Percentiles rank a stretch among this genome's conserved stretches.
Conservation (phyloP, 2,888 invertebrate genomes). For the Acanthacorydalis orientalis region DNA sequence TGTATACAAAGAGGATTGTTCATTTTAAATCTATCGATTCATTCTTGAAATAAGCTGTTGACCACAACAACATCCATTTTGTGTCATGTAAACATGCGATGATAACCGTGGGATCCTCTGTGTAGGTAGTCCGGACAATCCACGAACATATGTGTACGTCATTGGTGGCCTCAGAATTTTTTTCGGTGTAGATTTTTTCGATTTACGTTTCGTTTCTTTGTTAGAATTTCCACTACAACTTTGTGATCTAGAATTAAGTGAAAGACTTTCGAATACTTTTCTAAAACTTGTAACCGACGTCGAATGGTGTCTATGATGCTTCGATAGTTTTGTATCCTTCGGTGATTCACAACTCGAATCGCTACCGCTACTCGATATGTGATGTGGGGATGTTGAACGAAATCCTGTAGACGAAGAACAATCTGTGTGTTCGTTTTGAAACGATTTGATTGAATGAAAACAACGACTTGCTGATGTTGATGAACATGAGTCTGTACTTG, state of each 20-base stretch:
- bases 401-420: slow-evolving; percentile 18
- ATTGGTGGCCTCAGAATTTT: slow-evolving; percentile 63
- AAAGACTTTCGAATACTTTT: slow-evolving; percentile 54
- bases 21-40: too few relatives aligned
- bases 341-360: slow-evolving; percentile 41
- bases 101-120: slow-evolving; percentile 53
- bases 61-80: slow-evolving; percentile 2
- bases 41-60: background rate
- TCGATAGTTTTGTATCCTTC: slow-evolving; percentile 33
- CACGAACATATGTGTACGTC: slow-evolving; percentile 63
- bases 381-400: slow-evolving; percentile 23
- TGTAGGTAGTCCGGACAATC: slow-evolving; percentile 65
- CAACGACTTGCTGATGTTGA: slow-evolving; percentile 20
- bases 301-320: slow-evolving; percentile 21
- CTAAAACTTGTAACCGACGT: slow-evolving; percentile 43
- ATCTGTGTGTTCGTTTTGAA: slow-evolving; percentile 11
- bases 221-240: slow-evolving; percentile 36
- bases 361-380: slow-evolving; percentile 29
- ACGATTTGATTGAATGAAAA: slow-evolving; percentile 13
- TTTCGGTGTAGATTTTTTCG: slow-evolving; percentile 46
- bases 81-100: background rate
- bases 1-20: too few relatives aligned
- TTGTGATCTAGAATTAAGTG: slow-evolving; percentile 40
- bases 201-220: slow-evolving; percentile 19
- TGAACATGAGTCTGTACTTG: slow-evolving; percentile 26